Evolutionary conservation across 2,888 invertebrate species (phyloP).

Genomic region (Ormyrus thymus): DNA sequence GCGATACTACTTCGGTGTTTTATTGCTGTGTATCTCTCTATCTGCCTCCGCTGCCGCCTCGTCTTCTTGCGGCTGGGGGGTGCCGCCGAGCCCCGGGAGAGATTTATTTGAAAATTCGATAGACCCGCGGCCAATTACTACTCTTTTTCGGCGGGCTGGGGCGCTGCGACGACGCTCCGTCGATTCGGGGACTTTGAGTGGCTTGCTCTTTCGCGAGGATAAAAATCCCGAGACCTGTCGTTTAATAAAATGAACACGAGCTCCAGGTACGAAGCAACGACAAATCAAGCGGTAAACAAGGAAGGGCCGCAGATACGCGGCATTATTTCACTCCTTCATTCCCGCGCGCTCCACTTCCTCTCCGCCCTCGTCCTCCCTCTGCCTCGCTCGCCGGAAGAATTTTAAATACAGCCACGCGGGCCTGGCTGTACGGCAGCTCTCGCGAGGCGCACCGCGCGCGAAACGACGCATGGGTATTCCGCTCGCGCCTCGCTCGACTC

Average conservation of each 20-base stretch:
- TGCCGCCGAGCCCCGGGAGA: constrained; percentile 44
- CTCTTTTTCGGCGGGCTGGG: neutral
- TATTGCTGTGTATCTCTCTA: constrained; percentile 63
- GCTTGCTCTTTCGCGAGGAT: too few species aligned
- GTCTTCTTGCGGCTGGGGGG: constrained; percentile 2
- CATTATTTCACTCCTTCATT: too few species aligned
- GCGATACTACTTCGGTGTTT: constrained; percentile 68
- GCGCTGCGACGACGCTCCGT: too few species aligned
- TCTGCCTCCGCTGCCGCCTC: constrained; percentile 26
- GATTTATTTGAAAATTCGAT: constrained; percentile 73
- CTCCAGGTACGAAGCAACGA: too few species aligned
- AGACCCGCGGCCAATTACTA: constrained; percentile 62
- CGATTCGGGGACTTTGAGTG: too few species aligned
- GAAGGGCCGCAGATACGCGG: too few species aligned
- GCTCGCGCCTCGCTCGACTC: constrained; percentile 44
- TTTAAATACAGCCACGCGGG: constrained; percentile 23
- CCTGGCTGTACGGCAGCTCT: too few species aligned
- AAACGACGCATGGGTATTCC: too few species aligned
- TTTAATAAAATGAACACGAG: too few species aligned
- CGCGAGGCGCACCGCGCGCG: constrained; percentile 62
- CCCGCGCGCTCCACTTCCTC: neutral
- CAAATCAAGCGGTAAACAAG: too few species aligned
- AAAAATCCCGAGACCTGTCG: too few species aligned
- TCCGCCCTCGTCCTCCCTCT: neutral
- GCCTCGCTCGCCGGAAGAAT: constrained; percentile 7